These are phyloP conservation scores for Bucorvus abyssinicus DNA, from an alignment of 2,797 vertebrate species.

Conservation along the genomic window DNA sequence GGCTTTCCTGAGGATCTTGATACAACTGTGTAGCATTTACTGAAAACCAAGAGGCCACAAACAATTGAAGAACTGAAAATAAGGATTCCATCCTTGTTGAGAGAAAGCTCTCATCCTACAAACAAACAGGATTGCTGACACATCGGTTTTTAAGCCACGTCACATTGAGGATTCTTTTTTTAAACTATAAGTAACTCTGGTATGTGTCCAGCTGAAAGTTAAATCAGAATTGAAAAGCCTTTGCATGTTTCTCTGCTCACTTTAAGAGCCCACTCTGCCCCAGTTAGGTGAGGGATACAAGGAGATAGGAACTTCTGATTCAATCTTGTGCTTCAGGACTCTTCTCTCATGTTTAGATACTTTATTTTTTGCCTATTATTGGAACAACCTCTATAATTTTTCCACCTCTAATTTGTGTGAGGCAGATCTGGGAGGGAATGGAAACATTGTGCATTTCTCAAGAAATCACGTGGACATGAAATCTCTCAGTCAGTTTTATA, in stretches of 20 bases:
- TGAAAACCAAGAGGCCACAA: background rate
- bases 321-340: background rate
- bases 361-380: background rate
- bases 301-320: background rate
- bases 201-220: background rate
- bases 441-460: background rate
- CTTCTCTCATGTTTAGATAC: background rate
- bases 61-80: background rate
- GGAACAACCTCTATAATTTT: background rate
- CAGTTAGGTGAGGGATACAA: background rate
- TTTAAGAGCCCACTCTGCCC: rapidly evolving
- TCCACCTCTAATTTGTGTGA: background rate
- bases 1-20: background rate
- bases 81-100: background rate
- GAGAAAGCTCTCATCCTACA: background rate
- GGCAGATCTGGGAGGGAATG: background rate
- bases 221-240: background rate
- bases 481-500: background rate
- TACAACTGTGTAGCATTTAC: background rate
- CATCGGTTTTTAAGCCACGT: background rate
- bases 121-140: background rate
- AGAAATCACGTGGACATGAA: background rate
- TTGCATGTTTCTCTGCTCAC: background rate
- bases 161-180: background rate
- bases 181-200: background rate